Evolutionary conservation across 2,797 vertebrate species (phyloP), one percentile per base, ranked within the genome.

Genomic region (Poecilia picta): DNA sequence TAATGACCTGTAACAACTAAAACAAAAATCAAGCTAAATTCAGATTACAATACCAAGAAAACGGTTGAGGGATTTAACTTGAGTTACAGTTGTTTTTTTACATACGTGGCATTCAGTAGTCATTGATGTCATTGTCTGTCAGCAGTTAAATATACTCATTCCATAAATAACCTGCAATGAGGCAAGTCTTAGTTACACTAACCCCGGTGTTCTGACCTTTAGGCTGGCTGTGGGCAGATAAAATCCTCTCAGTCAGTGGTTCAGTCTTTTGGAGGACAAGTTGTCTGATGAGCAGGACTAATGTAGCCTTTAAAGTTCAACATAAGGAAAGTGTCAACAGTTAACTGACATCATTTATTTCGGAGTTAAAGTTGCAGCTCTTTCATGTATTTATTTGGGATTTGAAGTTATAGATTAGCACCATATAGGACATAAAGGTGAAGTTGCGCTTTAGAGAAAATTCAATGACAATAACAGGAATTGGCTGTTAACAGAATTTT

Each of bases 131-230:
- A 4, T 55, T 43, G 53, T 53, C 64, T 73, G 23, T 76, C 73
- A 81, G 51, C 55, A n/a, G 76, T 74, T 80, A 74, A 84, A 77
- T 43, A 39, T 45, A 77, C 7, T 12, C 51, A 25, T 70, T 77
- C 80, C 79, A 77, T 41, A 86, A 88, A 87, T 87, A 87, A 88
- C 36, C 74, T 46, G 1, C 64, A 15, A 62, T 57, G 76, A 78
- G 36, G 81, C 47, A 49, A 82, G 31, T 73, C 46, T 80, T 68
- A 83, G 88, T 83, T 82, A 89, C 87, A 89, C 81, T 86, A 77
- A 91, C 85, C 88, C 81, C 43, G 1, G 81, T 47, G 28, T 55
- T 75, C 8, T 16, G 55, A 57, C 75, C 78, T 43, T 75, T 7
- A 78, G 20, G 45, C 16, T 23, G 10, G 59, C 39, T 55, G 31